phyloP scores from a whole-genome alignment of 1,140 invertebrate species.

The Orchestia grillus region DNA sequence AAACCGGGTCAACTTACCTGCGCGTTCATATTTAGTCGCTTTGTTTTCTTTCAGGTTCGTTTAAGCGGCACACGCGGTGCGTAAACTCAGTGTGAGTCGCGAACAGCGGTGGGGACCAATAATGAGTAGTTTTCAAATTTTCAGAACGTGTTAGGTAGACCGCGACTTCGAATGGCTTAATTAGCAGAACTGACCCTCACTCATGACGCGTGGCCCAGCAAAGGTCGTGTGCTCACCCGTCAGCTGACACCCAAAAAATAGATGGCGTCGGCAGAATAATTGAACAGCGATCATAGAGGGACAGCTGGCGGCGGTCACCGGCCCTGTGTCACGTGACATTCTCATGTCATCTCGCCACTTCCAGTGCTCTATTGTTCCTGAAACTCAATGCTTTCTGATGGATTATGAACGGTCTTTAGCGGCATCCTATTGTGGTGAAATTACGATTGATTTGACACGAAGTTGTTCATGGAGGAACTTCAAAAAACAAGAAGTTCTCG shows the following conservation, averaged over 20 bases:
- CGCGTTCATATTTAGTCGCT: too few species aligned
- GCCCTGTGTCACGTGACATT: background rate
- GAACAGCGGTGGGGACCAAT: too few species aligned
- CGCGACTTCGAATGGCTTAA: too few species aligned
- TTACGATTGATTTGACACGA: background rate
- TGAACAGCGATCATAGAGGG: background rate
- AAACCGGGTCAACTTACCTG: too few species aligned
- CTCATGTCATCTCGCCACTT: background rate
- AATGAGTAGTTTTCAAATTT: too few species aligned
- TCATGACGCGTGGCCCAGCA: background rate
- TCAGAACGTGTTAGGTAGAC: too few species aligned
- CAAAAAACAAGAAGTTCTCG: too few species aligned
- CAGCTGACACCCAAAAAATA: conserved; percentile 16
- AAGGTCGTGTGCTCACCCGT: conserved; percentile 22
- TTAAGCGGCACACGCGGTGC: too few species aligned
- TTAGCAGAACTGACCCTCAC: background rate
- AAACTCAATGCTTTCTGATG: background rate
- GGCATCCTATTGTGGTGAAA: background rate
- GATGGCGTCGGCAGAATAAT: conserved; percentile 37
- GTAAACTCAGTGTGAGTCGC: too few species aligned
- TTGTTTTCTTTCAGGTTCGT: too few species aligned
- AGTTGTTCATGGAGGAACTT: too few species aligned
- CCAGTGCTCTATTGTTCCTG: background rate
- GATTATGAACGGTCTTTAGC: background rate
- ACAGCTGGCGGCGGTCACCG: background rate